phyloP scores from a whole-genome alignment of 2,888 invertebrate species.

The Drosophila mimetica region DNA sequence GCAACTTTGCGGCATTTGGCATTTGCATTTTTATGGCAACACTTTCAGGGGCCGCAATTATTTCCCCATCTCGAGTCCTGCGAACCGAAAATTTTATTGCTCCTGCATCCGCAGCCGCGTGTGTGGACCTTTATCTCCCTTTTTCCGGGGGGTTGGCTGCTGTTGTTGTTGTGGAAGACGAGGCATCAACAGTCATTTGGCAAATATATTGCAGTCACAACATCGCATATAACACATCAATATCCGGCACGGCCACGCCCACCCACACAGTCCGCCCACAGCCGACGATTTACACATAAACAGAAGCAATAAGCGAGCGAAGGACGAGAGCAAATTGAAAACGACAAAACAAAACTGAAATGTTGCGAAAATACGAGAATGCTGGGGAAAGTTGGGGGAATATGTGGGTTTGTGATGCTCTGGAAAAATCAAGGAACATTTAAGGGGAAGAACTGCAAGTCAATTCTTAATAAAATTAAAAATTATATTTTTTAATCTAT shows the following conservation, averaged over 20 bases:
- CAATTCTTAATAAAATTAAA: too few species aligned
- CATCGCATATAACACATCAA: slow-evolving; percentile 52
- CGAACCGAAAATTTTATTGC: slow-evolving; percentile 42
- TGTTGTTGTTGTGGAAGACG: not conserved
- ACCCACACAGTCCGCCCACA: slow-evolving; percentile 21
- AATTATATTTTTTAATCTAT: not conserved
- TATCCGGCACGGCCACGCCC: slow-evolving; percentile 40
- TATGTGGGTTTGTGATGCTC: not conserved
- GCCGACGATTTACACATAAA: slow-evolving; percentile 39
- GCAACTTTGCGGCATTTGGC: slow-evolving; percentile 48
- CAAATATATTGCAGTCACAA: slow-evolving; percentile 54
- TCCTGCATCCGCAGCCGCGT: slow-evolving; percentile 18
- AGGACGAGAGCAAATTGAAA: slow-evolving; percentile 59
- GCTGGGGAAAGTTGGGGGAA: not conserved
- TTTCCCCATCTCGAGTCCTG: slow-evolving; percentile 56
- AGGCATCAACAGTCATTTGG: slow-evolving; percentile 54
- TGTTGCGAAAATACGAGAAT: slow-evolving; percentile 28
- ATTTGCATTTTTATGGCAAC: slow-evolving; percentile 68
- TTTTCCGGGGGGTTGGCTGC: not conserved
- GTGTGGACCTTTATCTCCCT: slow-evolving; percentile 38
- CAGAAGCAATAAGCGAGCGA: slow-evolving; percentile 38
- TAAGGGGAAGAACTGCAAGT: too few species aligned
- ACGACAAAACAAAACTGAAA: slow-evolving; percentile 67
- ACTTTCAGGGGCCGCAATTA: slow-evolving; percentile 63
- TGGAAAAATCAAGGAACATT: not conserved